Percentiles rank a stretch among this genome's conserved stretches.
These are phyloP conservation scores for Stylophora pistillata DNA, from an alignment of 64 coral and sea anemone species.

Conservation along the genomic window DNA sequence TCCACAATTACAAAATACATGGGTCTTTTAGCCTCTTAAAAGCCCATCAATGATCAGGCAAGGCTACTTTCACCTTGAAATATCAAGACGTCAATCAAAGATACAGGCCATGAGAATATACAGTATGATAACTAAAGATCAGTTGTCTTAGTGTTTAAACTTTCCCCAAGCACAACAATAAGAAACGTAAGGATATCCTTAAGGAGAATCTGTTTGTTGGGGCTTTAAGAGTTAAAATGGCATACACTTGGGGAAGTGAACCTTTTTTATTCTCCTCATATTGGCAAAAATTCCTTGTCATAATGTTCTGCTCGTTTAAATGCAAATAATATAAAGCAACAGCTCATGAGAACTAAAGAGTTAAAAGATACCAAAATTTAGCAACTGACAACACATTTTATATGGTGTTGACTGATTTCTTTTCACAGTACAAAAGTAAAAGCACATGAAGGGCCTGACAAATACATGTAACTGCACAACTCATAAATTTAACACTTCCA, in stretches of 20 bases:
- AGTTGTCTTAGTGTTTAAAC: conserved; percentile 4
- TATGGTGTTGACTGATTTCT: neutral
- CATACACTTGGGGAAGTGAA: neutral
- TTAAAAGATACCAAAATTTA: too few species aligned
- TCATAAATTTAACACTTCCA: neutral
- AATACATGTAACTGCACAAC: neutral
- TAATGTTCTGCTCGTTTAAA: neutral
- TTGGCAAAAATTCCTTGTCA: too few species aligned
- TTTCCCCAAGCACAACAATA: too few species aligned
- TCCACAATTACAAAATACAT: neutral
- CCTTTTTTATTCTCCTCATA: neutral
- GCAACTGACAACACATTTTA: too few species aligned
- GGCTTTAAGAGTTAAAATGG: neutral
- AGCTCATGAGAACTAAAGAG: too few species aligned
- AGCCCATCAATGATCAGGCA: neutral
- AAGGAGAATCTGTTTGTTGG: conserved; percentile 20
- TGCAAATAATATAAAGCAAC: neutral
- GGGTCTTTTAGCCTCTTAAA: neutral
- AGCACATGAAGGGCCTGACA: neutral
- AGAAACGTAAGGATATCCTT: conserved; percentile 1
- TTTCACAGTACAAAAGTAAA: neutral
- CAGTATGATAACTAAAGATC: conserved; percentile 23
- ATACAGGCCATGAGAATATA: neutral
- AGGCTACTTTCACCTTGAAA: too few species aligned
- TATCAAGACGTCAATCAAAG: neutral